A percentile compares a stretch with the other conserved stretches of the same genome.
phyloP scores from a whole-genome alignment of 1,140 invertebrate species.

The Camponotus pennsylvanicus region DNA sequence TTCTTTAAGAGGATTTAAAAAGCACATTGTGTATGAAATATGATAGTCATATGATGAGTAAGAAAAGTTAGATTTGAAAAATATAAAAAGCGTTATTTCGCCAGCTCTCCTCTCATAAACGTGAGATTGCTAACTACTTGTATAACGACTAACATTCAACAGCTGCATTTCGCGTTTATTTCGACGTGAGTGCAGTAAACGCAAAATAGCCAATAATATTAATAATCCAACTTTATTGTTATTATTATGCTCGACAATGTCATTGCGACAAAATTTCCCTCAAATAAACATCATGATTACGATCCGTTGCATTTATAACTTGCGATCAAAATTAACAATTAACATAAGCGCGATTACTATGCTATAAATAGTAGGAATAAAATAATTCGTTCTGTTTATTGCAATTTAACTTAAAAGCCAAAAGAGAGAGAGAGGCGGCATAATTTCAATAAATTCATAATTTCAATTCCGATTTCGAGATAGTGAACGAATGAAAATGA shows the following conservation, averaged over 20 bases:
- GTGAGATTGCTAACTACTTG: neutral
- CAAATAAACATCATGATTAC: conserved; percentile 36
- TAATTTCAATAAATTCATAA: conserved; percentile 22
- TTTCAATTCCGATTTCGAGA: neutral
- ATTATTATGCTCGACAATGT: conserved; percentile 25
- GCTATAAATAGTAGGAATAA: conserved; percentile 33
- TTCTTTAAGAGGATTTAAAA: neutral
- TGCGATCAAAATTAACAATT: conserved; percentile 42
- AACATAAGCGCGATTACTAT: conserved; percentile 43
- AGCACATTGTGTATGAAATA: neutral
- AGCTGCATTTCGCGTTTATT: neutral
- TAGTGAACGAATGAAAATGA: conserved; percentile 15
- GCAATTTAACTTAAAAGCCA: conserved; percentile 20
- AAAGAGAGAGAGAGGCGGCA: neutral
- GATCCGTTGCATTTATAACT: neutral
- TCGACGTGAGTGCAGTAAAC: neutral
- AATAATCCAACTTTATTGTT: conserved; percentile 38
- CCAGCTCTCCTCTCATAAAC: neutral
- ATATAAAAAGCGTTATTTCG: conserved; percentile 4
- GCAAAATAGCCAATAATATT: conserved; percentile 30
- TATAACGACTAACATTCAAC: neutral
- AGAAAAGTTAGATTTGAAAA: conserved; percentile 16
- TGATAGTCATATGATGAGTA: neutral
- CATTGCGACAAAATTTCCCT: conserved; percentile 21
- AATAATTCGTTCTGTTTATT: conserved; percentile 21